Conservation (phyloP, 2,888 invertebrate species). For the Lasioglossum leucozonium region DNA sequence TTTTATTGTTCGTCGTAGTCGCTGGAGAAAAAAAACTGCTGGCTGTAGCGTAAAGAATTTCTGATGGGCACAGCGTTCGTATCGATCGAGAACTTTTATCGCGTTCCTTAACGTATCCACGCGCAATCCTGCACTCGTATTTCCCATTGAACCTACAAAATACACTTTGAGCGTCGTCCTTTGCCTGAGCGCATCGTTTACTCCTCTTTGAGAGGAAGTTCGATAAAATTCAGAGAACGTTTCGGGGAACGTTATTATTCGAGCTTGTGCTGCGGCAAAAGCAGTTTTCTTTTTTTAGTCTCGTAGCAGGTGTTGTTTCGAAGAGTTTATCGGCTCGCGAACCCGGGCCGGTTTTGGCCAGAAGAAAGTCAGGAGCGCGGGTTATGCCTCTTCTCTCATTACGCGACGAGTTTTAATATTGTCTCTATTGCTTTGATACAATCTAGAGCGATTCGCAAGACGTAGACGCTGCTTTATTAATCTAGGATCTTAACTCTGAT, state of each 20-base stretch:
- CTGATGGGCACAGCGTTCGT: conserved; percentile 26
- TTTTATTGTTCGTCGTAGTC: neutral
- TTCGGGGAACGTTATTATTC: neutral
- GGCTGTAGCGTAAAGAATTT: neutral
- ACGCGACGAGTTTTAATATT: neutral
- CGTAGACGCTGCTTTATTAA: neutral
- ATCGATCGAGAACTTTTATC: conserved; percentile 53
- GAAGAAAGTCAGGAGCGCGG: neutral
- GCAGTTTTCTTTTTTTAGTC: neutral
- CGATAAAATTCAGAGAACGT: conserved; percentile 21
- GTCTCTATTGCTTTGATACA: neutral
- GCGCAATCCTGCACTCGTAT: conserved; percentile 1
- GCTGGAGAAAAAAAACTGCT: neutral
- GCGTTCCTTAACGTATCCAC: conserved; percentile 17
- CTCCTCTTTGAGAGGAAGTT: neutral
- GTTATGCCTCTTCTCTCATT: neutral
- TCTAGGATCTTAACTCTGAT: neutral
- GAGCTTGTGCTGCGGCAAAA: neutral
- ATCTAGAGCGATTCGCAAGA: neutral
- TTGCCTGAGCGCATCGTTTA: conserved; percentile 13
- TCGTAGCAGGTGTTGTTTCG: neutral
- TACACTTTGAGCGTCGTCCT: conserved; percentile 1
- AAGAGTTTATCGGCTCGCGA: neutral
- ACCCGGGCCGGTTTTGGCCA: neutral
- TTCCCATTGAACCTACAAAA: conserved; percentile 19